Base-by-base conservation (phyloP, 1,140 invertebrate species). In the Trachymyrmex cornetzi region DNA sequence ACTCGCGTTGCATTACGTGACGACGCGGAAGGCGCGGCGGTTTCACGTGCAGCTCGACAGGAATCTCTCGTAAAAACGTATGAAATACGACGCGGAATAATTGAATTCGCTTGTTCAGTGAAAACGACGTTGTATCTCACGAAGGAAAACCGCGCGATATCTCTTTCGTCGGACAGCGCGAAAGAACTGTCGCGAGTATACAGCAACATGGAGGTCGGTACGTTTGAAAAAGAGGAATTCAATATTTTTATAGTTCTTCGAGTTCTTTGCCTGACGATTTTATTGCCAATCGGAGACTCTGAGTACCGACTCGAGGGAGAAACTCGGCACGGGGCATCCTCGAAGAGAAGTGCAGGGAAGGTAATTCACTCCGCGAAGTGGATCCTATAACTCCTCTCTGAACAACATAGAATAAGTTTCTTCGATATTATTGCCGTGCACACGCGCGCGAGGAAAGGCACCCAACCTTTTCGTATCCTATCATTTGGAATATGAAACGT, bases 401-500 rank as follows among this genome's bases (percentile, higher is more conserved):
- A 48, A 61, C 80, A 84, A 59, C 38, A 75, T 74, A 38, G 69
- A 74, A 84, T 75, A 84, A 84, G 19, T 84, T 84, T 59, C 22
- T 24, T 34, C 38, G 24, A 50, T 74, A 74, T 82, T 84, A 84
- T 84, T 75, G 80, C 69, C 38, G 80, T 44, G n/a, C 63, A 30
- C 44, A 61, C 48, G 48, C 53, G 77, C 77, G 34, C 12, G 57
- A 44, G 38, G 69, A 48, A 16, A 74, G 53, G 34, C 44, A 59
- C 24, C 67, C 80, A 48, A 53, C 66, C 66, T 55, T 50, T 71
- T 22, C 38, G 67, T 82, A 61, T 84, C 24, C 55, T 61, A 84
- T 84, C 80, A 74, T 74, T 75, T 48, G 55, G 55, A 84, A 84
- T 75, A 75, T 74, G 69, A 84, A 75, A 84, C 69, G 69, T 80